These are phyloP conservation scores for Glossophaga mutica DNA, from an alignment of 2,797 vertebrate genomes.

Conservation along the genomic window DNA sequence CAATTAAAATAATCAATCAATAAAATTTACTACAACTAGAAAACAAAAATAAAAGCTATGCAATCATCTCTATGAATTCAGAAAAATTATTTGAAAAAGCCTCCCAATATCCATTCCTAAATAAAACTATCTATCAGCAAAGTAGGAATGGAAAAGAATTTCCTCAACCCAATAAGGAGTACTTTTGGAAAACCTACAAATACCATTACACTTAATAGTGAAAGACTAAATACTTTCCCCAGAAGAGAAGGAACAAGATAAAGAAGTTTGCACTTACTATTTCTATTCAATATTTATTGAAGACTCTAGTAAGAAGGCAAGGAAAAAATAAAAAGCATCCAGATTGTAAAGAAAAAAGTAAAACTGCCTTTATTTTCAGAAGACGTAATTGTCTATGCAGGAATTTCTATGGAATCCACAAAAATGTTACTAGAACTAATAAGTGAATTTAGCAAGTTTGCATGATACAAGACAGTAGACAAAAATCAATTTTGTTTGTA, in stretches of 20 bases:
- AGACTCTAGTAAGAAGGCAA: background rate
- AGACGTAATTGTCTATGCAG: background rate
- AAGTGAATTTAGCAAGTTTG: background rate
- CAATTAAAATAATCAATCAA: background rate
- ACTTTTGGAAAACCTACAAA: background rate
- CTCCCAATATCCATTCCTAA: background rate
- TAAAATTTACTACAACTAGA: background rate
- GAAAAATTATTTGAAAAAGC: background rate
- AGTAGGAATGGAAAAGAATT: background rate
- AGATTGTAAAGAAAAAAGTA: background rate
- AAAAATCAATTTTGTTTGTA: background rate
- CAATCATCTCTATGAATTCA: background rate
- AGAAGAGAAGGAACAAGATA: background rate
- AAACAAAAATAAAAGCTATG: background rate
- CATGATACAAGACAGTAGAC: background rate
- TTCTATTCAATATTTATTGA: background rate
- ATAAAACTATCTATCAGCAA: background rate
- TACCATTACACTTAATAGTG: background rate
- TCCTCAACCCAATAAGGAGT: background rate
- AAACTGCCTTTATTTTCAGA: background rate
- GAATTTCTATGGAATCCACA: background rate
- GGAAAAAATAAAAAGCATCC: background rate
- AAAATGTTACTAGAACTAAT: background rate
- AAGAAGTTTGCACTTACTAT: background rate
- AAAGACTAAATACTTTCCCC: background rate